Percentiles rank a stretch among this genome's conserved stretches.
These are phyloP conservation scores for Psix sp. DNA, from an alignment of 1,140 invertebrate species.

Conservation along the genomic window DNA sequence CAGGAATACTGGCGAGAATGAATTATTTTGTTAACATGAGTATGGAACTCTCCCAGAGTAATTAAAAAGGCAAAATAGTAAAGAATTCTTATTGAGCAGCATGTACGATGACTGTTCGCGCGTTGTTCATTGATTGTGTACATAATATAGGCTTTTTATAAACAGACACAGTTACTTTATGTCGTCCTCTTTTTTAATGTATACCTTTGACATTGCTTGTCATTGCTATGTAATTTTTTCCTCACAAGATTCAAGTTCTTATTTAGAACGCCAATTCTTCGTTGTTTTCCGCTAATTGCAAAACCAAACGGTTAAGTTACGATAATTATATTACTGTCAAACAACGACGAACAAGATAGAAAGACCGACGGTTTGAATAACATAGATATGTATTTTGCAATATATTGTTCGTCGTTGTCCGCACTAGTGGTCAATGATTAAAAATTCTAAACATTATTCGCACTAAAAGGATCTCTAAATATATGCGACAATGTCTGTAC, in stretches of 20 bases:
- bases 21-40: conserved; percentile 30
- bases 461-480: conserved; percentile 48
- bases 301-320: conserved; percentile 19
- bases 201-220: no score
- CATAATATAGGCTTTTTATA: conserved; percentile 18
- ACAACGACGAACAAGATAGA: conserved; percentile 44
- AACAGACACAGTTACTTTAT: conserved; percentile 2
- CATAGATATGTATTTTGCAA: no score
- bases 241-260: no score
- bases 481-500: conserved; percentile 55
- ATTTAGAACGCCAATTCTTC: conserved; percentile 27
- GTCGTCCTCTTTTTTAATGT: conserved; percentile 3
- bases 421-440: conserved; percentile 17
- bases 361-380: no score
- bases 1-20: conserved; percentile 16
- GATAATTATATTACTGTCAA: conserved; percentile 15
- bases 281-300: conserved; percentile 31
- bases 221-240: no score
- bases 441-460: conserved; percentile 48
- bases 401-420: conserved; percentile 36
- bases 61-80: no score
- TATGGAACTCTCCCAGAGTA: no score
- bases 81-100: conserved; percentile 3
- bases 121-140: conserved; percentile 18
- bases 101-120: conserved; percentile 27